Conservation (phyloP, 2,888 invertebrate species). For the Tribolium freemani region DNA sequence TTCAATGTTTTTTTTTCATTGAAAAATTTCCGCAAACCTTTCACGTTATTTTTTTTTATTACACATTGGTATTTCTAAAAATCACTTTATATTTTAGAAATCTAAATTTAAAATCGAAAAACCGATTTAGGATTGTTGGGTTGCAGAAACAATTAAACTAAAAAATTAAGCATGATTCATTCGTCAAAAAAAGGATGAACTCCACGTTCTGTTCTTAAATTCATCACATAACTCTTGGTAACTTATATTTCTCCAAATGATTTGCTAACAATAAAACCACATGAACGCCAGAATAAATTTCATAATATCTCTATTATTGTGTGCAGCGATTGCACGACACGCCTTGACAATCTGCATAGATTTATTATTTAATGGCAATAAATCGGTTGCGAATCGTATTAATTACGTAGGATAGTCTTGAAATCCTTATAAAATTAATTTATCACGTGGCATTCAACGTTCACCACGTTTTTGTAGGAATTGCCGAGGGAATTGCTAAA, state of each 20-base stretch:
- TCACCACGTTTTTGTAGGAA: slow-evolving; percentile 21
- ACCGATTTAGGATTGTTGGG: neutral
- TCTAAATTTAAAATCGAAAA: neutral
- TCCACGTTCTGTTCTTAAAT: too few relatives aligned
- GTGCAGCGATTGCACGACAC: slow-evolving; percentile 22
- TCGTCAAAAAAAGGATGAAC: too few relatives aligned
- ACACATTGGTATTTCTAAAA: too few relatives aligned
- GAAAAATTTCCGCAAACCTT: too few relatives aligned
- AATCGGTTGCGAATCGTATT: slow-evolving; percentile 28
- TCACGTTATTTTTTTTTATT: too few relatives aligned
- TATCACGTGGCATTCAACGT: slow-evolving; percentile 34
- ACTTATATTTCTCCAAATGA: neutral
- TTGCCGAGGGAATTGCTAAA: neutral
- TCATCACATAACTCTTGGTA: too few relatives aligned
- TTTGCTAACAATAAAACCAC: neutral
- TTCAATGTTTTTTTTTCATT: too few relatives aligned
- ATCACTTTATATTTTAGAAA: too few relatives aligned
- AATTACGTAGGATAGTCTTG: slow-evolving; percentile 37
- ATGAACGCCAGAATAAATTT: neutral
- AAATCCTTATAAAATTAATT: slow-evolving; percentile 31
- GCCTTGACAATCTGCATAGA: slow-evolving; percentile 30
- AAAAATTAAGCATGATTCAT: too few relatives aligned
- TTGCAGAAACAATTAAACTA: too few relatives aligned
- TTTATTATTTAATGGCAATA: slow-evolving; percentile 25
- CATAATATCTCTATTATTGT: slow-evolving; percentile 11